Percentiles rank a stretch among this genome's conserved stretches.
These are phyloP conservation scores for Acestrorhynchus altus DNA, from an alignment of 2,797 vertebrate genomes.

Conservation along the genomic window DNA sequence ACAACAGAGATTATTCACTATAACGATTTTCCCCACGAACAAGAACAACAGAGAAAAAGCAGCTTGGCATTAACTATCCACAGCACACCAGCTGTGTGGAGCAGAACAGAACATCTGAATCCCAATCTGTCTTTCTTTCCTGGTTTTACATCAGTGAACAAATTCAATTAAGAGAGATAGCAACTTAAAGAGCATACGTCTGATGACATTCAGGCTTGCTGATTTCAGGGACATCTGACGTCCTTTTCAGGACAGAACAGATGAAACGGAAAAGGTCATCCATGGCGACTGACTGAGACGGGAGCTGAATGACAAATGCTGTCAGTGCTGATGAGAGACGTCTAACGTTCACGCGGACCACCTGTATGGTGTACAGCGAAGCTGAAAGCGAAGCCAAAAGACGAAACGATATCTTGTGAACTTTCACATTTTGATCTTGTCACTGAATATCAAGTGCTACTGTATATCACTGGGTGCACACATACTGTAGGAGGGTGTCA, in stretches of 20 bases:
- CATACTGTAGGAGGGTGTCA: constrained; percentile 46
- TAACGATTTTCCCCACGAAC: neutral
- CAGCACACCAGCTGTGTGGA: neutral
- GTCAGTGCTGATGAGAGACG: constrained; percentile 47
- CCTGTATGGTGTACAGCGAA: constrained; percentile 46
- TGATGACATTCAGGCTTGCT: constrained; percentile 64
- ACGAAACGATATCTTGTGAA: constrained; percentile 58
- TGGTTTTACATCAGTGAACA: constrained; percentile 14
- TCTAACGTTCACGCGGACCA: constrained; percentile 54
- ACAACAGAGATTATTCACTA: neutral
- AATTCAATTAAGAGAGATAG: constrained; percentile 51
- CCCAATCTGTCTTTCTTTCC: neutral
- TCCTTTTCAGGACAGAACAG: constrained; percentile 52
- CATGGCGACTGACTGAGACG: constrained; percentile 43
- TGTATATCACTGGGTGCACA: constrained; percentile 50
- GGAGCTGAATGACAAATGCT: constrained; percentile 48
- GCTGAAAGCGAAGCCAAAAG: constrained; percentile 48
- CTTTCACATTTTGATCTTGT: constrained; percentile 62
- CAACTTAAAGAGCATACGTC: constrained; percentile 52
- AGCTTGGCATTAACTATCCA: neutral
- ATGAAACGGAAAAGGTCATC: constrained; percentile 44
- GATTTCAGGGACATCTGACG: constrained; percentile 49
- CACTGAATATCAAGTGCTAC: constrained; percentile 60
- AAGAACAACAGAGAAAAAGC: neutral
- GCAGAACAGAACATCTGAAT: neutral